Percentiles rank a stretch among this genome's conserved stretches.
These are phyloP conservation scores for Pempheris klunzingeri DNA, from an alignment of 2,797 vertebrate genomes.

Conservation along the genomic window DNA sequence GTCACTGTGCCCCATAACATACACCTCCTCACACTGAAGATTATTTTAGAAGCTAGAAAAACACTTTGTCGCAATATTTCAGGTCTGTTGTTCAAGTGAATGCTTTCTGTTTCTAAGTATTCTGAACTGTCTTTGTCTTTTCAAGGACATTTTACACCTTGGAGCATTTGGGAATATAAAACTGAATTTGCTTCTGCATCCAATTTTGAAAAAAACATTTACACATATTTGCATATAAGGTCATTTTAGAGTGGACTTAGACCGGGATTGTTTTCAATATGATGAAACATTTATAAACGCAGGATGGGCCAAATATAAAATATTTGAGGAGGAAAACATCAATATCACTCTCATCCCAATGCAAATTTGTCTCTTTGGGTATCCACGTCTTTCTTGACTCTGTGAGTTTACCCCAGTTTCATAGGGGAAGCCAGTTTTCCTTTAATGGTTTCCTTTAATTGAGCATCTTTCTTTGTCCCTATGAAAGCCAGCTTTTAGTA, in stretches of 20 bases:
- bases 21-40: neutral
- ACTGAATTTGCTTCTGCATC: neutral
- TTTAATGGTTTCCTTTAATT: too few species aligned
- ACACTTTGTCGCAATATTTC: neutral
- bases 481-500: too few species aligned
- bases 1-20: neutral
- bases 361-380: too few species aligned
- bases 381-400: too few species aligned
- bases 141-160: neutral
- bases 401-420: too few species aligned
- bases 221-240: neutral
- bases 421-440: too few species aligned
- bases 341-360: too few species aligned
- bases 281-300: neutral
- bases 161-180: neutral
- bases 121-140: neutral
- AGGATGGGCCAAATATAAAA: too few species aligned
- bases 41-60: neutral
- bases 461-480: too few species aligned
- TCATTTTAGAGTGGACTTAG: neutral
- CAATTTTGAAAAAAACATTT: neutral
- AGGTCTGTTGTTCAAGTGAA: conserved; percentile 1
- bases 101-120: neutral
- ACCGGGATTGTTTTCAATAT: neutral
- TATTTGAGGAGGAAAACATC: too few species aligned